Conservation (phyloP, 2,113 vertebrate species). For the Aix galericulata region DNA sequence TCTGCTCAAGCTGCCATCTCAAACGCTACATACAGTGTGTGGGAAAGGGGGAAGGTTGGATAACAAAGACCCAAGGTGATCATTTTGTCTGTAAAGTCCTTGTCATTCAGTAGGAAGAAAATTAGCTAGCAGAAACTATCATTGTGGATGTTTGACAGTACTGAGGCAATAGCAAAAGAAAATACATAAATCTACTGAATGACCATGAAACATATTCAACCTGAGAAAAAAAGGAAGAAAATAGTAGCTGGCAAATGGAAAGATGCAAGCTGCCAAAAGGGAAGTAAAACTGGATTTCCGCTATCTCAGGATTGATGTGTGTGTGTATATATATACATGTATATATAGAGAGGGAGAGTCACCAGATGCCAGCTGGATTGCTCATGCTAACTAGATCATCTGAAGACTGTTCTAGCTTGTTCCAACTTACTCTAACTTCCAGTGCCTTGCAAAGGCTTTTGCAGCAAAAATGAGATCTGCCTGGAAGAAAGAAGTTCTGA, state of each 20-base stretch:
- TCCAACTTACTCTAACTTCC: not conserved
- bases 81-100: not conserved
- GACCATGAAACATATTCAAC: not conserved
- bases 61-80: not conserved
- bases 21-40: not conserved
- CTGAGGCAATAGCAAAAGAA: conserved; percentile 17
- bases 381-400: not conserved
- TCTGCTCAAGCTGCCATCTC: not conserved
- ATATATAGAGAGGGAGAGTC: not conserved
- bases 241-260: conserved; percentile 33
- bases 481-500: not conserved
- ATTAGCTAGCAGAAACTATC: conserved; percentile 10
- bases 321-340: too few relatives aligned
- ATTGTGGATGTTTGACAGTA: not conserved
- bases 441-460: not conserved
- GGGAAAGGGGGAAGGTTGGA: not conserved
- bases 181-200: conserved; percentile 19
- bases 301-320: not conserved
- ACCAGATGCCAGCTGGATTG: not conserved
- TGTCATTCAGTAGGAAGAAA: conserved; percentile 4
- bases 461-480: not conserved
- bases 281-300: conserved; percentile 27
- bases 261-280: conserved; percentile 25
- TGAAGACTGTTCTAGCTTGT: conserved; percentile 22
- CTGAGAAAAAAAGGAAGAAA: not conserved